A percentile compares a stretch with the other conserved stretches of the same genome.
phyloP scores from a whole-genome alignment of 1,140 invertebrate species.

The Zophobas atratus region DNA sequence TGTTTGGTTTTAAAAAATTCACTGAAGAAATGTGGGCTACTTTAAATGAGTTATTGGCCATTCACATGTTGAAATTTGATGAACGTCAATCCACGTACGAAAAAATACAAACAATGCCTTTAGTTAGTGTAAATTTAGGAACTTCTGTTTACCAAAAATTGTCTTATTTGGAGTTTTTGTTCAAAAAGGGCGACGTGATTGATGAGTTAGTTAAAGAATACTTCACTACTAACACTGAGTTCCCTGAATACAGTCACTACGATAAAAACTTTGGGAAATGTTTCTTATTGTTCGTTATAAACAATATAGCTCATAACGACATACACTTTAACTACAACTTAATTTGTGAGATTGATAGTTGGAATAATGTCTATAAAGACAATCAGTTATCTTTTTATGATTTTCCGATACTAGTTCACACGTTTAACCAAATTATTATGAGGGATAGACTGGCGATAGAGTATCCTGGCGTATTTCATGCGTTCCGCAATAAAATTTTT shows the following conservation, averaged over 20 bases:
- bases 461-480: not conserved
- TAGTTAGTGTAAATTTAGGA: not conserved
- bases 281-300: not conserved
- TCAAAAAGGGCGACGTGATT: not conserved
- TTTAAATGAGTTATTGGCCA: not conserved
- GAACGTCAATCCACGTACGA: not conserved
- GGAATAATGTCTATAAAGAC: not conserved
- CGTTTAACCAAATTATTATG: not conserved
- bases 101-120: not conserved
- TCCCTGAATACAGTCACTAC: not conserved
- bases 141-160: not conserved
- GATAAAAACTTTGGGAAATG: not conserved
- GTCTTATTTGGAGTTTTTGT: too few species aligned
- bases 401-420: conserved; percentile 1
- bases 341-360: not conserved
- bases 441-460: not conserved
- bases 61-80: not conserved
- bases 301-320: not conserved
- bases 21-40: not conserved
- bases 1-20: not conserved
- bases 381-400: conserved; percentile 10
- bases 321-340: not conserved
- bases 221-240: not conserved
- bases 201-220: not conserved
- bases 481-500: not conserved